Conservation (phyloP, 1,140 invertebrate genomes). For the Caerostris extrusa region DNA sequence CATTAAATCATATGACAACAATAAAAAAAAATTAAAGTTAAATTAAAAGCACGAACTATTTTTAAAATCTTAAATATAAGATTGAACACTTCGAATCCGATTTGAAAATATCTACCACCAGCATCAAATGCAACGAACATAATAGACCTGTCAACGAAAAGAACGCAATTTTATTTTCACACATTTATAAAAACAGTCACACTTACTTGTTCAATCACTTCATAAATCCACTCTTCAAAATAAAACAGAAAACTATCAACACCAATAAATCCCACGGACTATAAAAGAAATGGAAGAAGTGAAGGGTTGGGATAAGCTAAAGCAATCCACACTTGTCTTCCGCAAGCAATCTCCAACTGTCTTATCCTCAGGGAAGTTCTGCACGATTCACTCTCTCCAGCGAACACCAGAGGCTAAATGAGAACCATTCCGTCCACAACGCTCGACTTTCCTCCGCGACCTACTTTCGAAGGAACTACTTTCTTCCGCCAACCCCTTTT, state of each 20-base stretch:
- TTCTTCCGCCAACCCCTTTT: constrained; percentile 64
- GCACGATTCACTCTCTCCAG: constrained; percentile 16
- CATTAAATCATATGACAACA: no score
- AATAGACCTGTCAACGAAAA: no score
- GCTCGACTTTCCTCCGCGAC: constrained; percentile 67
- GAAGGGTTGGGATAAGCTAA: not conserved
- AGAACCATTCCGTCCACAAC: constrained; percentile 19
- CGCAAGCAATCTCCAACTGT: not conserved
- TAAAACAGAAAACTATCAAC: not conserved
- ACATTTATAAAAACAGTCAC: no score
- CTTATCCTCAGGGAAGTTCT: constrained; percentile 1
- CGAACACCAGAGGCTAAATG: constrained; percentile 11
- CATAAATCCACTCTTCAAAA: not conserved
- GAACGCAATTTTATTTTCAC: no score
- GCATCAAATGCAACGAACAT: no score
- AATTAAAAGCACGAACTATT: no score
- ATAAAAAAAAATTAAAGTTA: no score
- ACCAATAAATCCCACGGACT: not conserved
- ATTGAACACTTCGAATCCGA: no score
- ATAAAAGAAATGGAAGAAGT: no score
- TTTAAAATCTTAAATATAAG: no score
- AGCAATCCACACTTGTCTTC: constrained; percentile 12
- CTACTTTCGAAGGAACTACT: constrained; percentile 71
- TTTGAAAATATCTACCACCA: no score
- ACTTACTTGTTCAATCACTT: no score